Base-by-base conservation (phyloP, 30 jellyfish, hydroid and myxozoan genomes). In the Aurelia sp. region DNA sequence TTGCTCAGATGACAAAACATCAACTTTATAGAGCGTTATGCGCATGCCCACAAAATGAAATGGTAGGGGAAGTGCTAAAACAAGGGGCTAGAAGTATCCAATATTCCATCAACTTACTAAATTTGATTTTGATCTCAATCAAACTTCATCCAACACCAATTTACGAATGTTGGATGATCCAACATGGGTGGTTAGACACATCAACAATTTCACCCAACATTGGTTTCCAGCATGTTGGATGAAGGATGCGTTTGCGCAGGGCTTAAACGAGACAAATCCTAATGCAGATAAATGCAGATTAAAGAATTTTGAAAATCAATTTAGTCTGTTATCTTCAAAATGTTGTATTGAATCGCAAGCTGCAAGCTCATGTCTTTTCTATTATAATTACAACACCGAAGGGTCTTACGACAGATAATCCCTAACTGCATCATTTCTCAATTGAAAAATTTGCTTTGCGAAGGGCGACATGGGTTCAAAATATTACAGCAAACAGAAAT, bases 41-140 rank as follows among this genome's bases (percentile, higher is more conserved):
- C 65, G 65, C 65, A 53, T 53, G 65, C 65, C 65, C 16, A 53
- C 65, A 53, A 27, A 53, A 53, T 53, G 65, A 53, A 53, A 53
- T 53, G 65, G 16, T 53, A 18, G 65, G 2, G 19, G 2, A 0
- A 53, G 19, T 53, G 65, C 19, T 0, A 18, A 3, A 53, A 12
- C n/a, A 53, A 53, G 65, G 1, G 19, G 19, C 2, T 3, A 53
- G 0, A 2, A 1, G 65, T 18, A 12, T 53, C 65, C 65, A 53
- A 27, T 2, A 27, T 27, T 27, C 33, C 33, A 27, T 27, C 33
- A 27, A 27, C 33, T 27, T 27, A 27, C 2, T 1, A 27, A 27
- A 27, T 27, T 27, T 27, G 33, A 27, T 27, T 27, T 27, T 27
- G 33, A 0, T 27, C 33, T 27, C 33, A 13, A 53, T 53, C 65